These are phyloP conservation scores for Acromyrmex heyeri DNA, from an alignment of 1,140 invertebrate species.

Conservation along the genomic window DNA sequence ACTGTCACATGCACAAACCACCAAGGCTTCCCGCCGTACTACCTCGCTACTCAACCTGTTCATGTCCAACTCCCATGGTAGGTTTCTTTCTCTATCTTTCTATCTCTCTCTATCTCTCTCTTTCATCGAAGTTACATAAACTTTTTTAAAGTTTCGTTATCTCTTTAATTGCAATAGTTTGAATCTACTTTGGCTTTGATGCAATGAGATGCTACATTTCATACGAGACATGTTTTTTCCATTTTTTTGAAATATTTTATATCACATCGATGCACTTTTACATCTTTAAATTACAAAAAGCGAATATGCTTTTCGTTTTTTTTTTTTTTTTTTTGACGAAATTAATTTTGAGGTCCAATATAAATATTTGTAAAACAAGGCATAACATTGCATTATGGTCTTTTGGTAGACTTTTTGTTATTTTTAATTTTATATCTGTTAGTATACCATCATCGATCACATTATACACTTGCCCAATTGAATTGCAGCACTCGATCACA, in stretches of 20 bases:
- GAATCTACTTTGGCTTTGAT: constrained; percentile 62
- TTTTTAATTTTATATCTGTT: constrained; percentile 64
- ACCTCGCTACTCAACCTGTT: constrained; percentile 97
- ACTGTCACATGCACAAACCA: constrained; percentile 82
- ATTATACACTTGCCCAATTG: constrained; percentile 59
- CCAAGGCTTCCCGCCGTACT: constrained; percentile 95
- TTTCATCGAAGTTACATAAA: constrained; percentile 69
- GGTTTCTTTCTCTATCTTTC: constrained; percentile 72
- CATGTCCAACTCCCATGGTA: constrained; percentile 97
- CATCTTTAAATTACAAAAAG: background rate
- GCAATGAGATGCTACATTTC: constrained; percentile 29
- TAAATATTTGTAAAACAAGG: constrained; percentile 1
- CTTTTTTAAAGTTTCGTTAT: constrained; percentile 57
- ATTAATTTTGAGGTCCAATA: background rate
- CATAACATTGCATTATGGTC: constrained; percentile 56
- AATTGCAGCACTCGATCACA: constrained; percentile 71
- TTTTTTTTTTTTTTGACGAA: background rate
- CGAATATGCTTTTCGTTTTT: background rate
- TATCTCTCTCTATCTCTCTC: constrained; percentile 31
- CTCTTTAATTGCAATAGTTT: constrained; percentile 67
- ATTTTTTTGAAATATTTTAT: background rate
- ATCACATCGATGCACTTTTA: background rate
- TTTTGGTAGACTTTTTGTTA: constrained; percentile 62
- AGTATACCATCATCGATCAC: constrained; percentile 60
- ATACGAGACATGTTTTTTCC: background rate